Base-by-base conservation (phyloP, 2,888 invertebrate genomes). In the Gandaritis pyraliata region DNA sequence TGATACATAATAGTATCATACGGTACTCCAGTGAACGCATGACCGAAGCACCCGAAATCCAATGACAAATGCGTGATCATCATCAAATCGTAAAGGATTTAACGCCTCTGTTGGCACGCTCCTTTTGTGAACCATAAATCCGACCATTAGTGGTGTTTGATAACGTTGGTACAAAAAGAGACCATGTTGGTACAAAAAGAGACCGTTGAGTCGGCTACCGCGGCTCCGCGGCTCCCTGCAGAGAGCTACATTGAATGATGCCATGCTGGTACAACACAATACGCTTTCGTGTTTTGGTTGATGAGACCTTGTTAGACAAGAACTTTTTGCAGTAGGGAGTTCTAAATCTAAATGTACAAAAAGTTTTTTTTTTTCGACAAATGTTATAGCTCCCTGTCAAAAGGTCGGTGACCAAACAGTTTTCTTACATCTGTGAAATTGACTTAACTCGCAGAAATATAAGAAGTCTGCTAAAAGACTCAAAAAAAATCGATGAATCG, bases 21-120 rank as follows among this genome's bases (percentile, higher is more conserved):
- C 50, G 29, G 56, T 55, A 64, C 74, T 72, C 63, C 60, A 70
- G 72, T 77, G 76, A 67, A 78, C 82, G 83, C 87, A 81, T 83
- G 81, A 72, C 69, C 74, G 78, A 72, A 75, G 66, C 77, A 77
- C 72, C 74, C 72, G 70, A 69, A 81, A 82, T 80, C 85, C 85
- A 83, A 83, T 87, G 90, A 90, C 90, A 90, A 89, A 88, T 86
- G 84, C 85, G 85, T 81, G 84, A 88, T 85, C 83, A 86, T 87
- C 89, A 86, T 87, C 85, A 87, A 89, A 89, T 91, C 88, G 90
- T 90, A 87, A 91, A 89, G 92, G 92, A 93, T 93, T 93, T 93
- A 91, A 93, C 92, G 92, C 92, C 89, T 92, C 88, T 80, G 87
- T 91, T 92, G 85, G 88, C 92, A 89, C 89, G 86, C 89, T 92